Evolutionary conservation across 2,888 invertebrate genomes (phyloP), one percentile per base, ranked within the genome.

Genomic region (Tetropium fuscum): DNA sequence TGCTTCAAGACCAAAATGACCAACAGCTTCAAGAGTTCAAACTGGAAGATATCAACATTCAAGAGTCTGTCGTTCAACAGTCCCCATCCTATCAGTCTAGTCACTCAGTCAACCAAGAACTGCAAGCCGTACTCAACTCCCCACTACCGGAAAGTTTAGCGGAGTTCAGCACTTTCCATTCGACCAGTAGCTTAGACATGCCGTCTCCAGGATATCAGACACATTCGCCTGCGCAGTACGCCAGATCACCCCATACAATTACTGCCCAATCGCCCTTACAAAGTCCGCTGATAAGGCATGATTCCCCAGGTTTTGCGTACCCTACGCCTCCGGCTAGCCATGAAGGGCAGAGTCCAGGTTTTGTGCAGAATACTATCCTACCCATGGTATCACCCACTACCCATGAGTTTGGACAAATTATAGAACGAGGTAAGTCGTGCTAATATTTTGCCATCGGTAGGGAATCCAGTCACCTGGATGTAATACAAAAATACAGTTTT

Each of bases 311-410:
- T 27, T 86, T 94, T 72, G 88, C 92, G 15, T 94, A 94, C 77
- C 94, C 94, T 1, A 94, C 94, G 5, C 94, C 94, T 15, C 94
- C 94, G 2, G 93, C 94, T 1, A 94, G 93, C 70, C 93, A 93
- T 71, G 94, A 93, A 82, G 92, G 92, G 15, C 88, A 90, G 59
- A 88, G 89, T 63, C 90, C 90, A 6, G 81, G 80, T 58, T 82
- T 81, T 63, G 81, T 79, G 7, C 81, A 80, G 64, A 80, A 78
- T 58, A 71, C 81, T 2, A 70, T 80, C 20, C 72, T 83, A 18
- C 81, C 82, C 2, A 74, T 83, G 77, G 81, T 82, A 2, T 82
- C 82, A 2, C 82, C 83, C 0, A 82, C 81, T 63, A 80, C 78
- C 40, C 81, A 81, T 49, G 80, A 81, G 41, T 81, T 78, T 61